These are phyloP conservation scores for Polietes domitor DNA, from an alignment of 2,888 invertebrate genomes.

Conservation along the genomic window DNA sequence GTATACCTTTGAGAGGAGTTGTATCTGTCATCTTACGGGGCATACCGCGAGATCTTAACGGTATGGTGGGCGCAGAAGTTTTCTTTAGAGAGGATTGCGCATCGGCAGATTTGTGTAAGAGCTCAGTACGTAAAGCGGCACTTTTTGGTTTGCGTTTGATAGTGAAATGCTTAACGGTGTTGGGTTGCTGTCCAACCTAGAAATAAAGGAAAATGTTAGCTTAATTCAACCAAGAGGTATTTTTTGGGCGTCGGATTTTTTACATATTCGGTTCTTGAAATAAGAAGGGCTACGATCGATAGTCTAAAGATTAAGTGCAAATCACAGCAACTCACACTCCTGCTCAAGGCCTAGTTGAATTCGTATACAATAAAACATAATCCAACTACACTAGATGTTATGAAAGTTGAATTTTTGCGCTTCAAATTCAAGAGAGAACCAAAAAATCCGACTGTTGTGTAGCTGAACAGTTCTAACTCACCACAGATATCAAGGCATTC, in stretches of 20 bases:
- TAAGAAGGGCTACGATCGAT: too few species aligned
- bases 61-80: conserved; percentile 92
- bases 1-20: conserved; percentile 95
- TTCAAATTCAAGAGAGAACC: background rate
- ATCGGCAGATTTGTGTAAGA: conserved; percentile 95
- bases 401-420: too few species aligned
- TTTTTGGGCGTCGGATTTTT: too few species aligned
- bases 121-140: conserved; percentile 92
- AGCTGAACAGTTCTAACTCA: conserved; percentile 77
- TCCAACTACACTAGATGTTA: too few species aligned
- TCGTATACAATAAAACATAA: too few species aligned
- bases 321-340: too few species aligned
- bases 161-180: conserved; percentile 94
- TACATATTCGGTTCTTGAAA: too few species aligned
- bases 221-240: conserved; percentile 4
- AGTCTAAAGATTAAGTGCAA: too few species aligned
- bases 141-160: conserved; percentile 97
- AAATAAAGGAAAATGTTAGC: background rate
- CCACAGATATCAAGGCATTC: conserved; percentile 93
- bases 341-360: too few species aligned
- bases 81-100: conserved; percentile 94
- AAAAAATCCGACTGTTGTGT: background rate
- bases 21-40: conserved; percentile 98
- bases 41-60: conserved; percentile 92
- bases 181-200: conserved; percentile 90